phyloP scores from a whole-genome alignment of 2,113 vertebrate species.

The Psophia crepitans region DNA sequence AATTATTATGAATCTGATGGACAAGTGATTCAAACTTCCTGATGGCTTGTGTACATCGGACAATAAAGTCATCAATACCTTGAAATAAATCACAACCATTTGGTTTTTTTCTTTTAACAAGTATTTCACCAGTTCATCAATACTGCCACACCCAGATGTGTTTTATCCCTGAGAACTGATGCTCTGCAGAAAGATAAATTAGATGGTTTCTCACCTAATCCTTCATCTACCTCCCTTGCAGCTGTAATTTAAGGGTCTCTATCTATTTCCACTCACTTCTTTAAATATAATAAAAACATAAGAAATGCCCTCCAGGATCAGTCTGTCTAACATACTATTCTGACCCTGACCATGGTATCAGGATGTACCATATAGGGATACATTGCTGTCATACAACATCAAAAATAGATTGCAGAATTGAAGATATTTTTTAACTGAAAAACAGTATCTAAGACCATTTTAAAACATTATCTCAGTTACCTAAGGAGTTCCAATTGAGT shows the following conservation, averaged over 20 bases:
- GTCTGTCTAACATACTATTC: neutral
- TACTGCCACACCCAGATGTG: neutral
- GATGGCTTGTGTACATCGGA: conserved; percentile 71
- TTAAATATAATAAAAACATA: neutral
- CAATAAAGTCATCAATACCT: conserved; percentile 86
- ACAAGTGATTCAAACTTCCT: conserved; percentile 86
- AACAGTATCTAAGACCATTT: neutral
- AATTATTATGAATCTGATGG: conserved; percentile 82
- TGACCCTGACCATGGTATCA: neutral
- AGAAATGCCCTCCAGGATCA: neutral
- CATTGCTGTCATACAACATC: neutral
- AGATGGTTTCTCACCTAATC: neutral
- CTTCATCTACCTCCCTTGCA: neutral
- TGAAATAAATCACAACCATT: neutral
- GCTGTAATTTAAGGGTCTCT: neutral
- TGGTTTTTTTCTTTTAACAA: neutral
- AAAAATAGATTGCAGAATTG: neutral
- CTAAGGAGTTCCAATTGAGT: conserved; percentile 87
- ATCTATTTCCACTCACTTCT: neutral
- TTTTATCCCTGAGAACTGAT: neutral
- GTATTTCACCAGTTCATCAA: neutral
- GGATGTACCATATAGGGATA: neutral
- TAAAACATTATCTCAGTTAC: conserved; percentile 49
- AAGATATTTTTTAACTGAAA: neutral
- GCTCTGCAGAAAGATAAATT: neutral